Conservation (phyloP, 2,888 invertebrate genomes). For the Ormia ochracea region DNA sequence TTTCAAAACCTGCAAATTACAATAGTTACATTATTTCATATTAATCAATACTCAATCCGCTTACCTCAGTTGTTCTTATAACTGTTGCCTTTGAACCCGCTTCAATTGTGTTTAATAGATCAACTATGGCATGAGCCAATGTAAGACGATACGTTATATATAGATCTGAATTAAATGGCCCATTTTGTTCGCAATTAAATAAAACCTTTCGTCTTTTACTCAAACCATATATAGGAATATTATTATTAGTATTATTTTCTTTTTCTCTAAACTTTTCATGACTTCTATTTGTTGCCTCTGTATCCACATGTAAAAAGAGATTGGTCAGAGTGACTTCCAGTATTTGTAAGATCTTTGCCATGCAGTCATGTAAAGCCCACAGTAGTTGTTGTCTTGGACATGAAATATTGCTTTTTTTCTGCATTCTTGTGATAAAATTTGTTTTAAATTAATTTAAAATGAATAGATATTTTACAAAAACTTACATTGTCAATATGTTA, state of each 20-base stretch:
- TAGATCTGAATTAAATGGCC: constrained; percentile 48
- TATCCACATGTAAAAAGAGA: constrained; percentile 70
- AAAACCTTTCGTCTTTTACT: constrained; percentile 51
- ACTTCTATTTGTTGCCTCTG: constrained; percentile 63
- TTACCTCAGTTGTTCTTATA: constrained; percentile 81
- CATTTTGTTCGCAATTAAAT: constrained; percentile 1
- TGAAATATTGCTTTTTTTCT: constrained; percentile 70
- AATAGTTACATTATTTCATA: not conserved
- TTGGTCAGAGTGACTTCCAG: constrained; percentile 72
- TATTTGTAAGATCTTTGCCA: constrained; percentile 74
- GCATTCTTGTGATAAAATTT: constrained; percentile 67
- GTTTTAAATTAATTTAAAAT: not conserved
- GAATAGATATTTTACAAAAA: constrained; percentile 25
- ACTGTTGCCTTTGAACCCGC: constrained; percentile 80
- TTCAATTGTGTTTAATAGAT: constrained; percentile 82
- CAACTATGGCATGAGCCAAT: constrained; percentile 79
- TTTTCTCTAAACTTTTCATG: constrained; percentile 62
- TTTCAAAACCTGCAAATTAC: constrained; percentile 77
- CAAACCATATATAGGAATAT: constrained; percentile 26
- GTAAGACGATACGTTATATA: constrained; percentile 65
- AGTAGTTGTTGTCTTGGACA: constrained; percentile 69
- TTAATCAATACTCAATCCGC: not conserved
- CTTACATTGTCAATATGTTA: constrained; percentile 75
- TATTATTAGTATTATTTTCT: constrained; percentile 66
- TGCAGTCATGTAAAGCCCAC: constrained; percentile 71